phyloP scores from a whole-genome alignment of 2,113 vertebrate genomes.

The Origma solitaria region DNA sequence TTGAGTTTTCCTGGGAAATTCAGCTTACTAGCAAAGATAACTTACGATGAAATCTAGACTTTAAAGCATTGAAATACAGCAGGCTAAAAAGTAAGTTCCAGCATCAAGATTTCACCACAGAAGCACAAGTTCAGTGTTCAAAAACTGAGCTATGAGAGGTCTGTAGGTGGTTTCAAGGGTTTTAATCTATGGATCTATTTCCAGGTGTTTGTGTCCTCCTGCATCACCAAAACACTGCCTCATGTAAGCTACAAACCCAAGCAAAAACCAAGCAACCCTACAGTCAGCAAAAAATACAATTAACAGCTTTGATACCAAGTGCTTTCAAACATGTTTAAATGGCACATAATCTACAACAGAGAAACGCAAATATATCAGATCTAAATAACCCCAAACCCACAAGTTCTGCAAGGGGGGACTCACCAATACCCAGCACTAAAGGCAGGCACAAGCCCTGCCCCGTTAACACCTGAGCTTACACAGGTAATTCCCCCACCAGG shows the following conservation, averaged over 20 bases:
- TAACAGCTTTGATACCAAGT: background rate
- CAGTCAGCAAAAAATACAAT: background rate
- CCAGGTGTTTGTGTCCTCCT: background rate
- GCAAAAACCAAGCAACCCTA: accelerated
- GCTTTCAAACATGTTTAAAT: background rate
- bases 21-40: background rate
- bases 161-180: accelerated
- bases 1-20: background rate
- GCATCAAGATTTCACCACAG: background rate
- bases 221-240: background rate
- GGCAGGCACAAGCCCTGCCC: background rate
- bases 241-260: background rate
- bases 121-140: background rate
- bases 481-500: background rate
- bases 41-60: background rate
- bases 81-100: background rate
- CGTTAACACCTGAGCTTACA: background rate
- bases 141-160: background rate
- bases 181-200: background rate
- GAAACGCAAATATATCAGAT: accelerated
- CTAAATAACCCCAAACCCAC: background rate
- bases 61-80: background rate
- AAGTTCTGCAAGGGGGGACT: background rate
- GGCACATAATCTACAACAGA: background rate
- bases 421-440: background rate